Evolutionary conservation across 2,888 invertebrate species (phyloP).

Genomic region (Drosophila meridiana): DNA sequence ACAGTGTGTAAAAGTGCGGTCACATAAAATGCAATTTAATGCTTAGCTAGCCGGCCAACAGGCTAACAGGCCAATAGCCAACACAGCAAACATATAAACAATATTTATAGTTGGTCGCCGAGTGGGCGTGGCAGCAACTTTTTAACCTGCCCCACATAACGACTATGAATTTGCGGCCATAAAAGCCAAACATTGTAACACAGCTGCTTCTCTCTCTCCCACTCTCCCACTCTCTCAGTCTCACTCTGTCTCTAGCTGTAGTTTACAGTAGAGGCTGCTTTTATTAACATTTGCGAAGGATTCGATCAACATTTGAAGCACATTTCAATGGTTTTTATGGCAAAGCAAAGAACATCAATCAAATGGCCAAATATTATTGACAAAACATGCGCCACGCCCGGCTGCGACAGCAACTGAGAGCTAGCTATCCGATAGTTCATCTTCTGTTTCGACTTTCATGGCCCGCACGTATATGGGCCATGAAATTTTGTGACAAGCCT

Average conservation of each 20-base stretch:
- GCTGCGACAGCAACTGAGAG: constrained; percentile 39
- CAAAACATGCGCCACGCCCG: constrained; percentile 67
- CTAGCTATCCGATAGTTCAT: constrained; percentile 25
- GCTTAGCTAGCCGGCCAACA: constrained; percentile 12
- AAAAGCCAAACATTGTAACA: constrained; percentile 70
- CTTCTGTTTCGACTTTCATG: constrained; percentile 6
- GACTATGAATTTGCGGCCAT: constrained; percentile 71
- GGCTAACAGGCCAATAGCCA: not conserved
- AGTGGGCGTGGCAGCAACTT: constrained; percentile 23
- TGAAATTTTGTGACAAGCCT: constrained; percentile 51
- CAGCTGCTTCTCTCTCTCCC: constrained; percentile 22
- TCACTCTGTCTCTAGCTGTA: not conserved
- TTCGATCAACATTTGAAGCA: constrained; percentile 68
- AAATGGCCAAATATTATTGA: constrained; percentile 77
- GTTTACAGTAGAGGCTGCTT: constrained; percentile 3
- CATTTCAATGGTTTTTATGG: constrained; percentile 78
- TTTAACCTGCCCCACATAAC: constrained; percentile 28
- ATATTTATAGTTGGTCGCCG: constrained; percentile 51
- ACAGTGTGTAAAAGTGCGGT: constrained; percentile 26
- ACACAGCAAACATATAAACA: constrained; percentile 42
- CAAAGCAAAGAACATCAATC: constrained; percentile 65
- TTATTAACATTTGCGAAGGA: constrained; percentile 33
- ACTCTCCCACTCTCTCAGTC: not conserved
- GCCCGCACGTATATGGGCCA: constrained; percentile 31
- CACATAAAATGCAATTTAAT: constrained; percentile 53